phyloP scores from a whole-genome alignment of 2,113 vertebrate species.

The Coreoperca whiteheadi region DNA sequence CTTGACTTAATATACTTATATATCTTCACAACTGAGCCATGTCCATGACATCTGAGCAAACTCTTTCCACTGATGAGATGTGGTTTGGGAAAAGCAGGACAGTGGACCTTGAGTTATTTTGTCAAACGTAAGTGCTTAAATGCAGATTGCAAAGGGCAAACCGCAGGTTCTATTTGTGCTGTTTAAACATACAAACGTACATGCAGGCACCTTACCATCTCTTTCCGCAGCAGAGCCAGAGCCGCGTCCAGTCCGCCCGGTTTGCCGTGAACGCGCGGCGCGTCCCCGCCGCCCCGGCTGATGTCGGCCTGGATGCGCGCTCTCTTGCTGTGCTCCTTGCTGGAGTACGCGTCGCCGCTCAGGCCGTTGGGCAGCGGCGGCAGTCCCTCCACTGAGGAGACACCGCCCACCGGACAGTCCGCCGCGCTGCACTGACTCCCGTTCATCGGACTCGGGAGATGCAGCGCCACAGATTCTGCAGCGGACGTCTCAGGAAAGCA shows the following conservation, averaged over 20 bases:
- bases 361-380: constrained; percentile 87
- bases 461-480: neutral
- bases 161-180: neutral
- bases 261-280: constrained; percentile 62
- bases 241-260: constrained; percentile 84
- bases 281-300: constrained; percentile 75
- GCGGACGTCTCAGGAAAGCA: too few relatives aligned
- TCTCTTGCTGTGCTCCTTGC: constrained; percentile 85
- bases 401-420: constrained; percentile 63
- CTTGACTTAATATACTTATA: too few relatives aligned
- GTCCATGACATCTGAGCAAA: neutral
- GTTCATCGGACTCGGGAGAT: constrained; percentile 69
- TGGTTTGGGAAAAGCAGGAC: neutral
- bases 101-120: neutral
- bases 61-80: too few relatives aligned
- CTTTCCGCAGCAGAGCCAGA: constrained; percentile 85
- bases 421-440: constrained; percentile 57
- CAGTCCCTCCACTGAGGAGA: constrained; percentile 79
- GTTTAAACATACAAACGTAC: neutral
- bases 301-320: constrained; percentile 87
- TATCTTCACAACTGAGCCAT: too few relatives aligned
- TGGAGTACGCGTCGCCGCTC: constrained; percentile 87
- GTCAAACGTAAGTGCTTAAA: neutral
- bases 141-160: neutral
- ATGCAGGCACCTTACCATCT: constrained; percentile 79